Evolutionary conservation across 2,888 invertebrate species (phyloP).

Genomic region (Muscina levida): DNA sequence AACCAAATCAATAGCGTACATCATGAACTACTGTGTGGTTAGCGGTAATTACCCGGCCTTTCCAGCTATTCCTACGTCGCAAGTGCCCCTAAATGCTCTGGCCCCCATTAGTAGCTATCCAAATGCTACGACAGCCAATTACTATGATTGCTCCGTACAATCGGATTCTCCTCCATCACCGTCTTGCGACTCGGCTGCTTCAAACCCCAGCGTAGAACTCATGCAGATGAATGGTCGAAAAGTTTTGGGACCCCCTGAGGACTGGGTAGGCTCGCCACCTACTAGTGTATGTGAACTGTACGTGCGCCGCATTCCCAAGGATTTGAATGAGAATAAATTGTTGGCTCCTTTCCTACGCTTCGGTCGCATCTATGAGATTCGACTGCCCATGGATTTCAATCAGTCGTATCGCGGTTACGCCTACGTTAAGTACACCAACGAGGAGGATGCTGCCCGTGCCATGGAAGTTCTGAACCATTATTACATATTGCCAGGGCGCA

Average conservation of each 20-base stretch:
- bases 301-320: constrained; percentile 71
- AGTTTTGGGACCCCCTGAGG: constrained; percentile 70
- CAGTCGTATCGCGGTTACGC: constrained; percentile 73
- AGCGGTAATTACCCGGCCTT: neutral
- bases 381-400: constrained; percentile 73
- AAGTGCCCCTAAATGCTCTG: neutral
- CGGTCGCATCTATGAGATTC: constrained; percentile 74
- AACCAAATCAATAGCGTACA: neutral
- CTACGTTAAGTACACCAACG: constrained; percentile 72
- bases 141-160: neutral
- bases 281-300: constrained; percentile 71
- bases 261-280: constrained; percentile 72
- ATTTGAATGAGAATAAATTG: constrained; percentile 69
- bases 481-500: constrained; percentile 67
- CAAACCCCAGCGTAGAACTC: constrained; percentile 49
- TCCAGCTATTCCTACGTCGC: neutral
- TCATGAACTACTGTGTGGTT: constrained; percentile 1
- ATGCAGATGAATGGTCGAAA: constrained; percentile 73
- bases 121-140: neutral
- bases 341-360: constrained; percentile 71
- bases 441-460: constrained; percentile 71
- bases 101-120: neutral
- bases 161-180: neutral
- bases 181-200: neutral
- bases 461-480: constrained; percentile 73